Conservation (phyloP, 2,888 invertebrate species). For the Protophormia terraenovae region DNA sequence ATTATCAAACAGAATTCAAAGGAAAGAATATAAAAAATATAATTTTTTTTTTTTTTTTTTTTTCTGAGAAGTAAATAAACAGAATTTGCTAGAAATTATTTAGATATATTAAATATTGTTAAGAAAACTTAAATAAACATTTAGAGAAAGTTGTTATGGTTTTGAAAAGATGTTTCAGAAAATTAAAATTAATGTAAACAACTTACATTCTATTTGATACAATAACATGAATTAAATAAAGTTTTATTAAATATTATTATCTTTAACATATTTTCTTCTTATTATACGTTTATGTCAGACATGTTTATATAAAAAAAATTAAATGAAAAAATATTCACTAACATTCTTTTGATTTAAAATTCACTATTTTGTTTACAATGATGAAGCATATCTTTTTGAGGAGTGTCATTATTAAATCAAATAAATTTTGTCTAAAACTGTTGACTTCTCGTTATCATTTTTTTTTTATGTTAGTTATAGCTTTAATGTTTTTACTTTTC, state of each 20-base stretch:
- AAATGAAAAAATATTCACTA: too few relatives aligned
- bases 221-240: too few relatives aligned
- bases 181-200: too few relatives aligned
- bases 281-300: too few relatives aligned
- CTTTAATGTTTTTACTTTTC: neutral
- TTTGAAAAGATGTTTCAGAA: too few relatives aligned
- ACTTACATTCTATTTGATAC: too few relatives aligned
- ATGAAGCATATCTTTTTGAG: neutral
- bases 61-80: neutral
- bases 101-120: neutral
- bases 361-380: neutral
- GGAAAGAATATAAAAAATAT: neutral
- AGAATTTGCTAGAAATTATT: neutral
- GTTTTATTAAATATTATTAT: too few relatives aligned
- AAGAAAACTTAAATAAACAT: neutral
- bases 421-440: slow-evolving; percentile 26
- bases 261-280: too few relatives aligned
- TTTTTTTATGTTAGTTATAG: slow-evolving; percentile 1
- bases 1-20: neutral
- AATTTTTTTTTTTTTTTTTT: neutral
- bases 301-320: too few relatives aligned
- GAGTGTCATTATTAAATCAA: slow-evolving; percentile 28
- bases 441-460: slow-evolving; percentile 30
- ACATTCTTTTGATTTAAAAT: neutral
- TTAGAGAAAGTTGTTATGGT: too few relatives aligned